phyloP scores from a whole-genome alignment of 2,888 invertebrate species.

The Cryptocephalus primarius region DNA sequence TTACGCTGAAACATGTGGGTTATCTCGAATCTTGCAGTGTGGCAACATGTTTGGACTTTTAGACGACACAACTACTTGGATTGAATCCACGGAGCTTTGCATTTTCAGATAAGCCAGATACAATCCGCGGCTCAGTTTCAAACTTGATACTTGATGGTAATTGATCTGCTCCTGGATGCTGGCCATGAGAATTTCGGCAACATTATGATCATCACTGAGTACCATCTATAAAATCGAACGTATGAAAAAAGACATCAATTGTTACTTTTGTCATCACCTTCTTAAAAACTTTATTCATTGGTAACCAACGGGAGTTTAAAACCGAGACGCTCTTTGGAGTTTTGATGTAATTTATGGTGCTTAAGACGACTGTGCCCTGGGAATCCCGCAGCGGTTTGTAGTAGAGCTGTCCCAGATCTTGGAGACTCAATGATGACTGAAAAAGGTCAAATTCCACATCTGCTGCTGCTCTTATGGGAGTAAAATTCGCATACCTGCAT shows the following conservation, averaged over 20 bases:
- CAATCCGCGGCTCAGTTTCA: conserved; percentile 74
- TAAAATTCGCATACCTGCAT: conserved; percentile 74
- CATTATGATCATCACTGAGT: conserved; percentile 62
- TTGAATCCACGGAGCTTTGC: conserved; percentile 90
- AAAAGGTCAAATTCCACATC: not conserved
- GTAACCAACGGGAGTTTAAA: conserved; percentile 86
- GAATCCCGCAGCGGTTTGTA: conserved; percentile 82
- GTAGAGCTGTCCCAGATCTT: conserved; percentile 90
- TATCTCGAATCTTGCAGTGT: conserved; percentile 84
- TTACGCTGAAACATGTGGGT: conserved; percentile 92
- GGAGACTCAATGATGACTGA: conserved; percentile 44
- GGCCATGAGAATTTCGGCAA: conserved; percentile 74
- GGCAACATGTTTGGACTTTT: conserved; percentile 92
- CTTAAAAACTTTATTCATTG: conserved; percentile 62
- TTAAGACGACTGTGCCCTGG: conserved; percentile 83
- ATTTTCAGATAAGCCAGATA: conserved; percentile 95
- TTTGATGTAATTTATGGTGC: conserved; percentile 70
- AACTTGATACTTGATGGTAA: conserved; percentile 70
- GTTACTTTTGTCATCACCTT: conserved; percentile 34
- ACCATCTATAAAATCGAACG: conserved; percentile 36
- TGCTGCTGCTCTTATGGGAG: too few relatives aligned
- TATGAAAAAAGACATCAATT: not conserved
- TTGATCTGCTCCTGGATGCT: conserved; percentile 72
- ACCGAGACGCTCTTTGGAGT: conserved; percentile 81
- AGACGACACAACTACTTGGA: conserved; percentile 85